Evolutionary conservation across 2,888 invertebrate species (phyloP), one percentile per base, ranked within the genome.

Genomic region (Orthosia gothica): DNA sequence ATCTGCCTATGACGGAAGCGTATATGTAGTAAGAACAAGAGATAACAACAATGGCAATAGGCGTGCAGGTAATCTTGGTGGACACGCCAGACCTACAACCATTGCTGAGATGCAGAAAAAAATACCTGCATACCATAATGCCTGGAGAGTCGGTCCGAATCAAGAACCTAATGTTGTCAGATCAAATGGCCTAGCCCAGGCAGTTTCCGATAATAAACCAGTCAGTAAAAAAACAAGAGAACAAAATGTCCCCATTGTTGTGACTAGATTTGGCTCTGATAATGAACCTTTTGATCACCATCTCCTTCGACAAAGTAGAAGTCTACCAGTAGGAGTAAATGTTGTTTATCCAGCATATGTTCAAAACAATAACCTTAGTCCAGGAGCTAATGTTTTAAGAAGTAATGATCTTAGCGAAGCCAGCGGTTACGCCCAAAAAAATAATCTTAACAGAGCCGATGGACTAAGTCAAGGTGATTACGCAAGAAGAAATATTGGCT

Each of bases 341-440:
- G 61, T 5, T 18, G 4, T 32, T 13, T 52, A 73, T 64, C 69
- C 26, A 55, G 12, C 13, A 18, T 32, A 58, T 72, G 18, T 32
- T 50, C 7, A 49, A 32, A 50, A 15, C n/a, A 65, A 63, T 49
- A 23, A 61, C 15, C 18, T 50, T 65, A 18, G 5, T 13, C 40
- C 54, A 50, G 49, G 20, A 79, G 11, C 13, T 15, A 70, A 78
- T 18, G 3, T 40, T 23, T 70, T 78, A 70, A 70, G 59, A 68
- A 57, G 20, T 26, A 76, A 15, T 76, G 26, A 67, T 47, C 12
- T 45, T 40, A 47, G 54, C 26, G 26, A 13, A 45, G 67, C 4
- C 26, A 66, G 50, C 7, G 26, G 13, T 23, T 54, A 52, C 26
- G 7, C 1, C 20, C 78, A 70, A 49, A n/a, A 18, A 65, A 57